Percentiles rank a stretch among this genome's conserved stretches.
Conservation (phyloP, 64 coral and sea anemone genomes). For the Anthopleura sola region DNA sequence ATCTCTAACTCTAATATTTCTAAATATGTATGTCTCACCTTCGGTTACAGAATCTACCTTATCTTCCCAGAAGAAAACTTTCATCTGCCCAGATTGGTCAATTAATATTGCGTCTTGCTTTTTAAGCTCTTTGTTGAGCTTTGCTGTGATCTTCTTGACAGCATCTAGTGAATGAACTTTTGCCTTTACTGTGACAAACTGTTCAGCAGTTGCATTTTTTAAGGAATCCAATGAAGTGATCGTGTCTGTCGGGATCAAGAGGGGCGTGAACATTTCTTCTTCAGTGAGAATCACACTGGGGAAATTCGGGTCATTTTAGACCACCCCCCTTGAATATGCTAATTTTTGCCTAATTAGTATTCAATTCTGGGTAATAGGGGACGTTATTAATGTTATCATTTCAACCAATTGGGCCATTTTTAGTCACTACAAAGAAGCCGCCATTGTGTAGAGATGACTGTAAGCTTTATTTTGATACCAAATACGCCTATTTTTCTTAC, state of each 20-base stretch:
- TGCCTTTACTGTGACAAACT: slow-evolving; percentile 38
- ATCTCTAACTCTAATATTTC: slow-evolving; percentile 7
- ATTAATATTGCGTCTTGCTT: slow-evolving; percentile 45
- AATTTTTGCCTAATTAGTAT: no score
- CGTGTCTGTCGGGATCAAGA: slow-evolving; percentile 25
- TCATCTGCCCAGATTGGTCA: slow-evolving; percentile 31
- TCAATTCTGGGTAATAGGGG: no score
- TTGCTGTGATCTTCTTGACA: slow-evolving; percentile 35
- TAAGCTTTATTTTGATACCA: no score
- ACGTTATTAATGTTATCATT: no score
- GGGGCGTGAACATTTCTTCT: slow-evolving; percentile 26
- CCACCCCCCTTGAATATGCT: no score
- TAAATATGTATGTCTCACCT: slow-evolving; percentile 28
- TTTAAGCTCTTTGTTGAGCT: neutral
- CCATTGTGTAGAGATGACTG: no score
- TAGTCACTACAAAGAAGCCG: no score
- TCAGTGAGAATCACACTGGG: no score
- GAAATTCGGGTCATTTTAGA: no score
- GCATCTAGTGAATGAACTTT: slow-evolving; percentile 29
- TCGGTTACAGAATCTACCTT: slow-evolving; percentile 13
- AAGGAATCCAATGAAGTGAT: slow-evolving; percentile 19
- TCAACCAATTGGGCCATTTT: no score
- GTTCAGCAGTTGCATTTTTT: slow-evolving; percentile 43
- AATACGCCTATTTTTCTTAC: no score
- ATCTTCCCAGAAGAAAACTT: slow-evolving; percentile 21